Percentiles rank a stretch among this genome's conserved stretches.
Evolutionary conservation across 2,888 invertebrate species (phyloP).

Genomic region (Leptinotarsa peninsularis): DNA sequence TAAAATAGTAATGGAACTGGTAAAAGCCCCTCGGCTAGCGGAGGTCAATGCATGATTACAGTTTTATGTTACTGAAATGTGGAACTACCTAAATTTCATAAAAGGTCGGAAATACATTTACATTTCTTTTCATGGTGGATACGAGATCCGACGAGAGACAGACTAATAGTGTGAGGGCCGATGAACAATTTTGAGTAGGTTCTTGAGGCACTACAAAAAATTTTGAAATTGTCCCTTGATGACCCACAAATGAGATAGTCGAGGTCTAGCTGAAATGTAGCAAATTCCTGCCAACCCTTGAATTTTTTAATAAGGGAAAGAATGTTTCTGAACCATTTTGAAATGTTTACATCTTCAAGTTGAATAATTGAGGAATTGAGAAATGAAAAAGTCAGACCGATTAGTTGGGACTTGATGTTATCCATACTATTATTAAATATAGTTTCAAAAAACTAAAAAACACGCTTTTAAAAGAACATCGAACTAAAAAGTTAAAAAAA

Average conservation of each 20-base stretch:
- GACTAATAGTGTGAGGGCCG: neutral
- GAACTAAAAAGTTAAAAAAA: too few species aligned
- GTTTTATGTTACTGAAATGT: conserved; percentile 37
- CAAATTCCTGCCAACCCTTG: too few species aligned
- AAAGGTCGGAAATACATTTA: conserved; percentile 26
- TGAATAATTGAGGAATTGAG: neutral
- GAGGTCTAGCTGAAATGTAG: too few species aligned
- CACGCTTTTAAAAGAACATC: too few species aligned
- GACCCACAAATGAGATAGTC: too few species aligned
- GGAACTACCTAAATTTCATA: conserved; percentile 30
- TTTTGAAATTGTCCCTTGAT: too few species aligned
- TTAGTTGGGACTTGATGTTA: neutral
- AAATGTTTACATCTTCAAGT: neutral
- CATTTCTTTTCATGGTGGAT: conserved; percentile 23
- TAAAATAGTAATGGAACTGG: conserved; percentile 31
- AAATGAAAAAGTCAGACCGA: neutral
- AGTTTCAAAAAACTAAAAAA: too few species aligned
- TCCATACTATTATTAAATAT: neutral
- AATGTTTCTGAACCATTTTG: neutral
- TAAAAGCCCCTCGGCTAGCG: conserved; percentile 28
- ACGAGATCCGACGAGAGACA: neutral
- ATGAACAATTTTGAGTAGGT: too few species aligned
- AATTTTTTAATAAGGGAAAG: too few species aligned
- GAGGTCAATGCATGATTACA: conserved; percentile 38
- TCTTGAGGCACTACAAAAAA: too few species aligned